Evolutionary conservation across 2,888 invertebrate species (phyloP).

Genomic region (Tipula unca): DNA sequence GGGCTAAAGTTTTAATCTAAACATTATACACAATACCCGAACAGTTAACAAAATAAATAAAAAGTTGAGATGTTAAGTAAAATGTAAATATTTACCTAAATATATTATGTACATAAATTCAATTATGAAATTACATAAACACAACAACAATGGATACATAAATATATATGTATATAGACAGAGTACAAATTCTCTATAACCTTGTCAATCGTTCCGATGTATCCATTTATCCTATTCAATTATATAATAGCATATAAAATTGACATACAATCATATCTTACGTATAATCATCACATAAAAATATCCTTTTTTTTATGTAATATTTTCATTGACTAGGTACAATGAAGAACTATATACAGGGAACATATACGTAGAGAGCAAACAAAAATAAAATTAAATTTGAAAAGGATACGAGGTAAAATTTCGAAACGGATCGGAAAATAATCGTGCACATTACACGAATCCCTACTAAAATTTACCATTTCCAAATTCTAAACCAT

Average conservation of each 20-base stretch:
- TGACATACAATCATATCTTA: constrained; percentile 8
- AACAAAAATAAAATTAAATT: neutral
- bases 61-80: neutral
- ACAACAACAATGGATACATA: neutral
- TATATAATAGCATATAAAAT: neutral
- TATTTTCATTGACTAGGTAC: neutral
- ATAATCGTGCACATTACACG: neutral
- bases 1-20: neutral
- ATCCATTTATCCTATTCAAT: neutral
- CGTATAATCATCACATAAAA: neutral
- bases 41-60: neutral
- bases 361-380: neutral
- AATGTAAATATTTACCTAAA: neutral
- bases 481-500: neutral
- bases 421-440: neutral
- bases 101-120: neutral
- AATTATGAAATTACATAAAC: neutral
- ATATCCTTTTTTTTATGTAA: neutral
- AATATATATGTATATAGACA: neutral
- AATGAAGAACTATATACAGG: neutral
- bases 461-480: neutral
- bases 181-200: neutral
- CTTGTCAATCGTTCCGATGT: neutral
- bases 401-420: neutral
- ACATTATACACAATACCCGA: neutral